Base-by-base conservation (phyloP, 2,888 invertebrate species). In the Dilophus febrilis region DNA sequence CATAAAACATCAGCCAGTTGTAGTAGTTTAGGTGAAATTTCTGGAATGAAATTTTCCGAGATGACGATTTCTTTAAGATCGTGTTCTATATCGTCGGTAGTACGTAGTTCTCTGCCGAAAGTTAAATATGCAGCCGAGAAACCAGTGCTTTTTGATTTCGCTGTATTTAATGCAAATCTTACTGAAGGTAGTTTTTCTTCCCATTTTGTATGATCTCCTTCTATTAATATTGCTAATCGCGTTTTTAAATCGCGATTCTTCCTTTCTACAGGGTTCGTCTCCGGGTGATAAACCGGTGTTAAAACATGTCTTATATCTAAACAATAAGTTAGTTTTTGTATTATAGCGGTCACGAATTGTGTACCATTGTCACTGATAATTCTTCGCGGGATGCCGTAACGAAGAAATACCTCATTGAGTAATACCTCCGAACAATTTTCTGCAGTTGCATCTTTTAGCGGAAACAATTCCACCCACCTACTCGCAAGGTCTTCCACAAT, bases 111-210 rank as follows among this genome's bases (percentile, higher is more conserved):
- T 37, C 58, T 40, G 0, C 51, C 59, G 35, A 54, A 55, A 16
- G 53, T 58, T 2, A 58, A 35, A 29, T 47, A 57, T 0, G 58
- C 56, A 4, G 58, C 48, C 2, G 54, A 47, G 26, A 43, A 47
- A 2, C 52, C 50, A 3, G 58, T 58, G 7, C 46, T 43, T 33
- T 48, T 44, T 30, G 52, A 51, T 8, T 22, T 31, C 1, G 51
- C 49, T 0, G 55, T 51, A 34, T 61, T 62, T 51, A 60, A 55
- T 0, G 58, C 55, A 38, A 59, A 63, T 1, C 59, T 43, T 1
- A 60, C 53, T 2, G 47, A 39, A 1, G 57, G 48, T 2, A 62
- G 39, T 3, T 51, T 46, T 1, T 50, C 47, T 3, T 44, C 28
- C 57, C 57, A 61, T 3, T 14, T 26, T 1, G 33, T 16, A 37